These are phyloP conservation scores for Sterrhoptilus dennistouni DNA, from an alignment of 2,113 vertebrate genomes.

Conservation along the genomic window DNA sequence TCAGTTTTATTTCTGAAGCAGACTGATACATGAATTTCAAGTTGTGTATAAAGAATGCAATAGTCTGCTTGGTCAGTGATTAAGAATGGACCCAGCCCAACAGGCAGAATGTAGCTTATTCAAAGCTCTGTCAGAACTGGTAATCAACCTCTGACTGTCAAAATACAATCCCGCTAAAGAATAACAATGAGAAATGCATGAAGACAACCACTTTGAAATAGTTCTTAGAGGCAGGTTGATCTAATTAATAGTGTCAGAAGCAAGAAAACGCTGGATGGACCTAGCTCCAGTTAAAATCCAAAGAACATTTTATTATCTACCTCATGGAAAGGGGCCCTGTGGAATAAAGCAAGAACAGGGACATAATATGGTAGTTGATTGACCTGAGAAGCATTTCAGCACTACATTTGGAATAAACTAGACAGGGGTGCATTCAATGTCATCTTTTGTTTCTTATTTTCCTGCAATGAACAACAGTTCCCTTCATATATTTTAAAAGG, in stretches of 20 bases:
- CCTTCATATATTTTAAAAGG: background rate
- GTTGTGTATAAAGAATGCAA: background rate
- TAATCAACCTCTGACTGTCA: slow-evolving; percentile 67
- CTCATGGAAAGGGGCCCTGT: background rate
- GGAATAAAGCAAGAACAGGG: slow-evolving; percentile 1
- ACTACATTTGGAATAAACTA: background rate
- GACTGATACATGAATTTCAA: slow-evolving; percentile 36
- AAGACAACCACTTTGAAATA: slow-evolving; percentile 46
- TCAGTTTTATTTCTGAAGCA: slow-evolving; percentile 41
- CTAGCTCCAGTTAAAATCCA: slow-evolving; percentile 28
- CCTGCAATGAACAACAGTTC: background rate
- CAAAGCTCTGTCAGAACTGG: slow-evolving; percentile 43
- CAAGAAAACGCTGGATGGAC: slow-evolving; percentile 58
- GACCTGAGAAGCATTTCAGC: background rate
- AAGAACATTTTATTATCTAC: slow-evolving; percentile 34
- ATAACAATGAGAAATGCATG: slow-evolving; percentile 28
- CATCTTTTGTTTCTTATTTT: background rate
- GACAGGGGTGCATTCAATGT: background rate
- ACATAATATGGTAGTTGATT: background rate
- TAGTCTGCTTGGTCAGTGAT: slow-evolving; percentile 43
- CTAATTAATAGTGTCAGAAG: slow-evolving; percentile 69
- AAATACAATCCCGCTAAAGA: slow-evolving; percentile 54
- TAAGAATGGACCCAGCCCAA: slow-evolving; percentile 50
- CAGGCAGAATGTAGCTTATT: slow-evolving; percentile 41
- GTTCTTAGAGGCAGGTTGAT: slow-evolving; percentile 52